Base-by-base conservation (phyloP, 2,888 invertebrate species). In the Neoscelio sp. region DNA sequence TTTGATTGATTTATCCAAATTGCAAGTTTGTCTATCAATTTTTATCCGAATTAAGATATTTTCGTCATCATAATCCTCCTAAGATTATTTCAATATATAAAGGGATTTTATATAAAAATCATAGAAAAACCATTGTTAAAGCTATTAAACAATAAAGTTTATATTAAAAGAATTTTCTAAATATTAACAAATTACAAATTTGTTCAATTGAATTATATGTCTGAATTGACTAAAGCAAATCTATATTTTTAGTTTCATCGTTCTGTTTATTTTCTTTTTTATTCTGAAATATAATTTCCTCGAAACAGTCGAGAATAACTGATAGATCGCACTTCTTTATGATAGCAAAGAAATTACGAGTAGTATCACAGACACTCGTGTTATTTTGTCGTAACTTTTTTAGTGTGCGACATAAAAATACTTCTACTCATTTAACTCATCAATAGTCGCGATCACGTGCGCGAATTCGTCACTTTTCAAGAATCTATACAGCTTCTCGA, bases 371-470 rank as follows among this genome's bases (percentile, higher is more conserved):
- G 18, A 38, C 35, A 10, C 35, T 10, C 26, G 18, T n/a, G 1
- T 13, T 33, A 7, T 8, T 5, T 26, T 28, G 28, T 28, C 13
- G 42, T 58, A 58, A 58, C 42, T 8, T 38, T 42, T 58, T 58
- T 58, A 58, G 26, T 28, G 28, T 17, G 17, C 13, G 18, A 28
- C 40, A 42, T 28, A 28, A 58, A 42, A 58, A 58, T 28, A 58
- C 40, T 17, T 17, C 15, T 30, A 10, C 17, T 54, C 38, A 54
- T 54, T 38, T 38, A 54, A 38, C 20, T 54, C 54, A 13, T 54
- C 20, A 54, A 54, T 54, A 54, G 54, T 38, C 38, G 13, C 35
- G 54, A 38, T 54, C 38, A 13, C 38, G 20, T 38, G 20, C n/a
- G 5, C 7, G 15, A 46, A 18, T 0, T 13, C n/a, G 2, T 10